Evolutionary conservation across 2,888 invertebrate species (phyloP).

Genomic region (Stenodema calcarata): DNA sequence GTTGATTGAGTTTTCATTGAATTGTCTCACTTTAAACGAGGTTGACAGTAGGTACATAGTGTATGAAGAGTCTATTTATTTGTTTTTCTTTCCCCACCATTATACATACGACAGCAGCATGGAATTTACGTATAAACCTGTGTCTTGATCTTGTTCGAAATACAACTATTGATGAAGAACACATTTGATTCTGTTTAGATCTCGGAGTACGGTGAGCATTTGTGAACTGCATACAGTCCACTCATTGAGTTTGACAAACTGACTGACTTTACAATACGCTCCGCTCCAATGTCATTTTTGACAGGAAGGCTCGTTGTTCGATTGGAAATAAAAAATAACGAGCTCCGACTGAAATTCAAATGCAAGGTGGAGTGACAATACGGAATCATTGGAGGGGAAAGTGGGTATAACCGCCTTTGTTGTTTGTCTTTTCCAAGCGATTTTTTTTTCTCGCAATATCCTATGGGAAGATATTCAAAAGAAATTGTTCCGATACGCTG

Average conservation of each 20-base stretch:
- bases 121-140: no score
- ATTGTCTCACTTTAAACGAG: no score
- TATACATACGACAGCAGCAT: no score
- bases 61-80: no score
- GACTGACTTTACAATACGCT: no score
- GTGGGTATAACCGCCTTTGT: background rate
- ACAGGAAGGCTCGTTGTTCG: background rate
- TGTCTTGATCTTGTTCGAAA: no score
- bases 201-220: no score
- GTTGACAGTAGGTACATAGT: no score
- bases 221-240: background rate
- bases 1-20: no score
- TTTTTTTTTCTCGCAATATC: background rate
- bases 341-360: background rate
- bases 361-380: background rate
- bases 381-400: background rate
- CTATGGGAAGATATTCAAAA: constrained; percentile 33
- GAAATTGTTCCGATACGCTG: constrained; percentile 38
- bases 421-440: background rate
- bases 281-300: background rate
- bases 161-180: no score
- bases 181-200: no score
- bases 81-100: no score
- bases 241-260: background rate
- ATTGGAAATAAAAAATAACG: background rate